These are phyloP conservation scores for Eudyptes chrysolophus DNA, from an alignment of 2,113 vertebrate species.

Conservation along the genomic window DNA sequence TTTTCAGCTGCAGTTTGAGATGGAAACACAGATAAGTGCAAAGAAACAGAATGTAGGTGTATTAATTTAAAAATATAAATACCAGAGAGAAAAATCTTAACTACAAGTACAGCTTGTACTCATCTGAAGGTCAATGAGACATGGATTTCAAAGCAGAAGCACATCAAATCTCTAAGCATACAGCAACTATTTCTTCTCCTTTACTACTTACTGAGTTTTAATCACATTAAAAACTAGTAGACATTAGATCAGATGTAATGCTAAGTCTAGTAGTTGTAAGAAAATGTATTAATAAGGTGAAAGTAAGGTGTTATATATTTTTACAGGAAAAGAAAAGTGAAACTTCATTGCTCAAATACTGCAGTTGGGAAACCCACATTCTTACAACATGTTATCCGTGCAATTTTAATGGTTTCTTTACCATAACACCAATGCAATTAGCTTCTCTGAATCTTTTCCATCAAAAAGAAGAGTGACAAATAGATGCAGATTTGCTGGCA, in stretches of 20 bases:
- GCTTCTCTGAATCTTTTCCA: neutral
- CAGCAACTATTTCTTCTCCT: neutral
- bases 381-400: rapidly evolving
- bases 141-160: neutral
- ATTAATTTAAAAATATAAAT: neutral
- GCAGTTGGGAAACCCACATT: neutral
- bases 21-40: neutral
- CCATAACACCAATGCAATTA: neutral
- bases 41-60: neutral
- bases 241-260: neutral
- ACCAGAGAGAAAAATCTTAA: neutral
- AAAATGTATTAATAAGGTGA: neutral
- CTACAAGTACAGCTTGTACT: neutral
- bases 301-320: neutral
- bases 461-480: neutral
- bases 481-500: neutral
- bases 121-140: neutral
- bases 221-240: neutral
- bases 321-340: neutral
- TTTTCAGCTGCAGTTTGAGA: slow-evolving; percentile 78
- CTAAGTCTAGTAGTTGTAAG: neutral
- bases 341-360: neutral
- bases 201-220: neutral
- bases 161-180: neutral
- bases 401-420: neutral